Conservation (phyloP, 2,113 vertebrate genomes). For the Oncorhynchus keta region DNA sequence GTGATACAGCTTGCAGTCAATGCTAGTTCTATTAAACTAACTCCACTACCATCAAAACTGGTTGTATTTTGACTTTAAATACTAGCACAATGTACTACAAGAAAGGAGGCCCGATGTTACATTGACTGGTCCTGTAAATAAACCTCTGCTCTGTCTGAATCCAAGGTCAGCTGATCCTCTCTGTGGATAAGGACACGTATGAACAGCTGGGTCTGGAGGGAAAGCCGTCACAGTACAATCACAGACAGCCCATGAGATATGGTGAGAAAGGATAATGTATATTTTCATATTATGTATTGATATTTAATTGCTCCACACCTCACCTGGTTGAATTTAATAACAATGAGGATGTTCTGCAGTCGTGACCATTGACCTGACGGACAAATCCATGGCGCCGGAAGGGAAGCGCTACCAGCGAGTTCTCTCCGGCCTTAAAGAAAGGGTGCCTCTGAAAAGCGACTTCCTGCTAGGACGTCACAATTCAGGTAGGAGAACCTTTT, state of each 20-base stretch:
- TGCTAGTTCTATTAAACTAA: too few relatives aligned
- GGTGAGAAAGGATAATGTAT: constrained; percentile 68
- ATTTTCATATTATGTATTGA: neutral
- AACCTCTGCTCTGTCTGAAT: neutral
- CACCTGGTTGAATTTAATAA: neutral
- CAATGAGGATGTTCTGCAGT: neutral
- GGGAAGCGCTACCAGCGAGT: neutral
- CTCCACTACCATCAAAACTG: too few relatives aligned
- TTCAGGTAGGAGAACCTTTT: neutral
- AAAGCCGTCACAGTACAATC: constrained; percentile 80
- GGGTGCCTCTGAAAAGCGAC: constrained; percentile 15
- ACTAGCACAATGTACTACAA: neutral
- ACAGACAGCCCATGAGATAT: constrained; percentile 77
- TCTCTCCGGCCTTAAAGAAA: neutral
- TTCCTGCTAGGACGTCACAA: neutral
- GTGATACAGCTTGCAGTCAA: too few relatives aligned
- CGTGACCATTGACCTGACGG: constrained; percentile 3
- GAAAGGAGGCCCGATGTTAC: neutral
- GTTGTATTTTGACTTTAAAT: too few relatives aligned
- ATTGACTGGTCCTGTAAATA: neutral
- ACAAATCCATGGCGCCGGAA: constrained; percentile 4
- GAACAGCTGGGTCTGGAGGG: constrained; percentile 89
- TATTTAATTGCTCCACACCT: neutral
- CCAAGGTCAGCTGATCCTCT: constrained; percentile 85
- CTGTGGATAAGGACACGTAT: constrained; percentile 91